Evolutionary conservation across 2,888 invertebrate genomes (phyloP).

Genomic region (Cartodere bifasciata): DNA sequence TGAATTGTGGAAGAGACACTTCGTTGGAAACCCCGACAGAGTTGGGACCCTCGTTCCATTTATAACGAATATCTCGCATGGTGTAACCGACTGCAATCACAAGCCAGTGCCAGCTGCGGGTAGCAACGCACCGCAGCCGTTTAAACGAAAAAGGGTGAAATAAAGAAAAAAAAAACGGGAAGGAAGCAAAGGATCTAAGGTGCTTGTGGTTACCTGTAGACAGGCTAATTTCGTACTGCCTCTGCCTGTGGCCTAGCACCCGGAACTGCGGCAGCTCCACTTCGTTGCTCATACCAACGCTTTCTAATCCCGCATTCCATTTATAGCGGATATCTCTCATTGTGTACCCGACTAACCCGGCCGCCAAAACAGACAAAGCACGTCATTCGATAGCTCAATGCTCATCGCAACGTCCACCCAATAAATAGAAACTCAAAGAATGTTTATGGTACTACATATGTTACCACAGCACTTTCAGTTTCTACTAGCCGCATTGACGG

Average conservation of each 20-base stretch:
- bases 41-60: conserved; percentile 91
- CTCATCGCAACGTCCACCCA: no score
- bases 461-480: no score
- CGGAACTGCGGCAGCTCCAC: conserved; percentile 95
- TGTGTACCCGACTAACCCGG: conserved; percentile 81
- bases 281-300: conserved; percentile 91
- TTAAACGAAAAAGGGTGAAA: conserved; percentile 8
- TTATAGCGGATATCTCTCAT: conserved; percentile 95
- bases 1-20: conserved; percentile 95
- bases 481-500: no score
- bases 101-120: conserved; percentile 32
- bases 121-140: conserved; percentile 22
- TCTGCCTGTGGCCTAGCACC: conserved; percentile 91
- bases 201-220: conserved; percentile 76
- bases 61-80: conserved; percentile 95
- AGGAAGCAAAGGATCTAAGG: conserved; percentile 34
- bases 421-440: no score
- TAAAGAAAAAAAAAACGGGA: conserved; percentile 31
- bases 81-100: conserved; percentile 86
- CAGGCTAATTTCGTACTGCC: conserved; percentile 85
- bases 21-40: conserved; percentile 92
- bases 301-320: conserved; percentile 86
- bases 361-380: conserved; percentile 38
- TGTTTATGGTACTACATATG: no score
- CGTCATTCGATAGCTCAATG: conserved; percentile 31